Evolutionary conservation across 23 tunicate genomes (phyloP), one percentile per base, ranked within the genome.

Genomic region (Phallusia fumigata): DNA sequence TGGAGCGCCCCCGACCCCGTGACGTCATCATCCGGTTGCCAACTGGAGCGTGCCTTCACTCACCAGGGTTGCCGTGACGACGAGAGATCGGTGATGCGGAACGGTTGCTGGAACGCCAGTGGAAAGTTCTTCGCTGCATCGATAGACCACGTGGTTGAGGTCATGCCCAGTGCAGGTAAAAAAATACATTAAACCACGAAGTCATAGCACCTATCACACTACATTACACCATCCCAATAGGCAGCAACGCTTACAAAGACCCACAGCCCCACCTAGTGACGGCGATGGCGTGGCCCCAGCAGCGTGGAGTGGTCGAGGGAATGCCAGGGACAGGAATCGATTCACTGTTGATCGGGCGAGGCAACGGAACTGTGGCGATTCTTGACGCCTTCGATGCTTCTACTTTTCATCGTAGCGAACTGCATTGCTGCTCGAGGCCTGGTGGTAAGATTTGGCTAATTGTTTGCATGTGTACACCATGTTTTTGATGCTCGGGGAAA

Each of bases 51-150:
- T 11, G 80, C 78, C 47, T 53, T 77, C 33, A 65, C 74, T 5
- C 78, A 82, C 64, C 87, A 83, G 65, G 64, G 72, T 53, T 36
- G 47, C 58, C 49, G 35, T 32, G 87, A 83, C 36, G 53, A 85
- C 22, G 84, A 88, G 45, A 33, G 22, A 18, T 18, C 22, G 3
- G 21, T 77, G 19, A 81, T 88, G 69, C 50, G 30, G 18, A 76
- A 89, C 65, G 64, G 35, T 8, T 82, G 85, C 75, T 94, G 98
- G 98, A 94, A 86, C 50, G 83, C 88, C 33, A 94, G 64, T 80
- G 98, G 98, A 58, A 85, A 86, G 81, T 79, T 89, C 0, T 79
- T 94, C 78, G 98, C 98, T 1, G 94, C 91, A 53, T 82, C 90
- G 15, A 77, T 81, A 0, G 88, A 82, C 21, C 35, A 83, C 64